Conservation (phyloP, 2,113 vertebrate genomes). For the Pelmatolapia mariae region DNA sequence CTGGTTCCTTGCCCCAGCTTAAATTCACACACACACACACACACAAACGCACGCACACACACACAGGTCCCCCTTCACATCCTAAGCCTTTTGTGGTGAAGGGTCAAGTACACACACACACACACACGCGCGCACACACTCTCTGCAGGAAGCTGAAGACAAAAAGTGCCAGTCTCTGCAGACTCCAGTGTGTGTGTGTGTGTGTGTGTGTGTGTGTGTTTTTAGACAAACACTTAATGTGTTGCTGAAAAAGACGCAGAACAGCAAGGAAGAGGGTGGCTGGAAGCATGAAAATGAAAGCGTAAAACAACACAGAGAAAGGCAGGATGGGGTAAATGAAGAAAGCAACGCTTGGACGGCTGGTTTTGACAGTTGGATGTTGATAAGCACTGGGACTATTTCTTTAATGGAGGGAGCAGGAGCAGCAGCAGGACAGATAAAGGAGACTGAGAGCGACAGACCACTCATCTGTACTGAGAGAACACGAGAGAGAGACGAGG, state of each 20-base stretch:
- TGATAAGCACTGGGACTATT: constrained; percentile 37
- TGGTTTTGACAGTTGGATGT: constrained; percentile 46
- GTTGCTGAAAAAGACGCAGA: constrained; percentile 46
- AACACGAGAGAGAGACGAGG: background rate
- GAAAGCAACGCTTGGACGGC: background rate
- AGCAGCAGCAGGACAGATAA: background rate
- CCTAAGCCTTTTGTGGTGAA: background rate
- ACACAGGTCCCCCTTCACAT: background rate
- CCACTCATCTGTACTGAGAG: background rate
- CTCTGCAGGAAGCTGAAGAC: constrained; percentile 52
- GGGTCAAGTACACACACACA: background rate
- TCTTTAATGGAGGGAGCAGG: constrained; percentile 30
- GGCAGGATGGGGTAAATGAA: background rate
- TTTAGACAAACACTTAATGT: constrained; percentile 42
- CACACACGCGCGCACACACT: background rate
- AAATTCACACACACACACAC: constrained; percentile 44
- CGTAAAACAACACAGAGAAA: constrained; percentile 24
- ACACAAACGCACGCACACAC: background rate
- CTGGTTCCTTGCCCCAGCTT: constrained; percentile 58
- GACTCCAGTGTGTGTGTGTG: constrained; percentile 36
- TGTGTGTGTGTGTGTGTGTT: background rate
- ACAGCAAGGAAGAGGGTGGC: background rate
- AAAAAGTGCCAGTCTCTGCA: constrained; percentile 57
- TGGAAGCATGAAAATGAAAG: constrained; percentile 12
- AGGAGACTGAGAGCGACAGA: background rate